Conservation (phyloP, 1,140 invertebrate genomes). For the Leptopilina clavipes region DNA sequence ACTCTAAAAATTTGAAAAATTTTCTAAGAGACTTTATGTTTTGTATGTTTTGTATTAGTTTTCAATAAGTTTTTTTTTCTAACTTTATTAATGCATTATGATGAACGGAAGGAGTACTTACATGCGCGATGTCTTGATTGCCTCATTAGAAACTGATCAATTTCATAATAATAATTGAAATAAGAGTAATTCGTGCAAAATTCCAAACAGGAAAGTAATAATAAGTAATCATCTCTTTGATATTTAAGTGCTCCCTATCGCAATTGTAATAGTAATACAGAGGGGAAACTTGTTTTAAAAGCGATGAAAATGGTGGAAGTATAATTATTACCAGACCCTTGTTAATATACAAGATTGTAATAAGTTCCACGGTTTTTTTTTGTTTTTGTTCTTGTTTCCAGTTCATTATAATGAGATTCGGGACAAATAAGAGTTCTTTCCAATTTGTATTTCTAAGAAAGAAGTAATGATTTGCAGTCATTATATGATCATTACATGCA, state of each 20-base stretch:
- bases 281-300: constrained; percentile 11
- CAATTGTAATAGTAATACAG: background rate
- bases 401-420: constrained; percentile 4
- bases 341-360: constrained; percentile 18
- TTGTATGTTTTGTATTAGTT: too few species aligned
- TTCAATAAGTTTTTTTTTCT: background rate
- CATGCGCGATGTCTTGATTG: background rate
- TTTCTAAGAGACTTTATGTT: too few species aligned
- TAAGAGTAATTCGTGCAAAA: constrained; percentile 1
- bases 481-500: background rate
- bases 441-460: background rate
- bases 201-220: background rate
- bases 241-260: background rate
- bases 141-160: background rate
- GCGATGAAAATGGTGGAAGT: background rate
- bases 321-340: background rate
- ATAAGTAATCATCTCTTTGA: background rate
- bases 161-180: background rate
- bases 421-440: constrained; percentile 1
- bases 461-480: constrained; percentile 7
- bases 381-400: background rate
- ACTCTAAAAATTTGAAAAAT: too few species aligned
- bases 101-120: background rate
- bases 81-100: background rate
- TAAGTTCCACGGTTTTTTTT: background rate